Conservation (phyloP, 2,113 vertebrate genomes). For the Cryptomyrus ogoouensis region DNA sequence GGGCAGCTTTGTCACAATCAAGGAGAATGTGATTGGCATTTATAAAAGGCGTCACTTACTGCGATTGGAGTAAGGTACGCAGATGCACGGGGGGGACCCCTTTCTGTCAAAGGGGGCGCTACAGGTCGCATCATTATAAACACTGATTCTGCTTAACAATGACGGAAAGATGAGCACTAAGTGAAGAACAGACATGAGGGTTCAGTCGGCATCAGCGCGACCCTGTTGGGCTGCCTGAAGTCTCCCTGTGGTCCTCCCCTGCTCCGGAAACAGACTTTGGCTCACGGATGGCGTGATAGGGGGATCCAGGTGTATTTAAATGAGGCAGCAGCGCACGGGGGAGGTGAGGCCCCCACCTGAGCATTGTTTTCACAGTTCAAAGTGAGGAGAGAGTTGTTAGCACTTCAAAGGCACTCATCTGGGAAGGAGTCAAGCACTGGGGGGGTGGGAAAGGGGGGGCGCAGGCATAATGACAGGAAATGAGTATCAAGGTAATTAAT, state of each 20-base stretch:
- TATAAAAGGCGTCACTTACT: not conserved
- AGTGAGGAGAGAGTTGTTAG: slow-evolving; percentile 75
- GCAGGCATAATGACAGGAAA: slow-evolving; percentile 68
- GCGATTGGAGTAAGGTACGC: not conserved
- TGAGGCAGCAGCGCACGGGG: slow-evolving; percentile 65
- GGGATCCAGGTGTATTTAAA: slow-evolving; percentile 77
- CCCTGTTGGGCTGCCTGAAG: not conserved
- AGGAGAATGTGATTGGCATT: not conserved
- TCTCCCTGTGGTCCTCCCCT: slow-evolving; percentile 58
- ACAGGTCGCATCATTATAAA: not conserved
- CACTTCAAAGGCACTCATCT: slow-evolving; percentile 80
- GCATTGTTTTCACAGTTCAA: slow-evolving; percentile 80
- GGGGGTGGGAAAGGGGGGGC: slow-evolving; percentile 42
- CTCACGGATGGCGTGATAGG: slow-evolving; percentile 63
- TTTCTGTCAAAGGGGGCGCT: not conserved
- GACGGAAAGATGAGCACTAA: not conserved
- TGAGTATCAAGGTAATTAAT: slow-evolving; percentile 78
- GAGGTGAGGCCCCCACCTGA: slow-evolving; percentile 69
- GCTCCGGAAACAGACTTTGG: slow-evolving; percentile 62
- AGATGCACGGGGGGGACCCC: not conserved
- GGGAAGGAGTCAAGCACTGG: slow-evolving; percentile 65
- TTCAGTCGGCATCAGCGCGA: not conserved
- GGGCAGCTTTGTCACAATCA: slow-evolving; percentile 32
- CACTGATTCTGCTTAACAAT: not conserved
- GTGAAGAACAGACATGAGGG: not conserved